A percentile compares a stretch with the other conserved stretches of the same genome.
These are phyloP conservation scores for Tachuris rubrigastra DNA, from an alignment of 2,113 vertebrate genomes.

Conservation along the genomic window DNA sequence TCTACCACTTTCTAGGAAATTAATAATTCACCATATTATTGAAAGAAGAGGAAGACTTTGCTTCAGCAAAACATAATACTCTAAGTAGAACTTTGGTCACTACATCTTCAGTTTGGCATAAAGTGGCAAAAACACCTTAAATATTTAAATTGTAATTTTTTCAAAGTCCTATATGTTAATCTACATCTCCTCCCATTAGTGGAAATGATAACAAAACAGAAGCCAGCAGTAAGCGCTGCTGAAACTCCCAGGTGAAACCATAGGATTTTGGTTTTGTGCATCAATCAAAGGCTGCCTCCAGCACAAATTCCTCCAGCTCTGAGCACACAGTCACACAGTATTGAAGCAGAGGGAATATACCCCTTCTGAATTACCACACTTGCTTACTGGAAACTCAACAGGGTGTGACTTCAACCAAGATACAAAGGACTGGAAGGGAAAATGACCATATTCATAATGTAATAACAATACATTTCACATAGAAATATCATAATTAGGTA, in stretches of 20 bases:
- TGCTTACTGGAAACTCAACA: background rate
- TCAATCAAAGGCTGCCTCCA: slow-evolving; percentile 19
- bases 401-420: background rate
- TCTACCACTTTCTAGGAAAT: background rate
- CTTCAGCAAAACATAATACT: background rate
- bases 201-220: background rate
- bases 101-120: background rate
- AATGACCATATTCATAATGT: background rate
- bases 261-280: background rate
- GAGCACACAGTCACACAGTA: background rate
- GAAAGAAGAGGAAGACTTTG: background rate
- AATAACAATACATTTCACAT: background rate
- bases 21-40: background rate
- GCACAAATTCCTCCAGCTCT: background rate
- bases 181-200: background rate
- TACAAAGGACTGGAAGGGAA: background rate
- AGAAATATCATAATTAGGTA: background rate
- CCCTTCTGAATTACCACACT: background rate
- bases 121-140: background rate
- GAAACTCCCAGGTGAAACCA: background rate
- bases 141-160: background rate
- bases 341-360: background rate
- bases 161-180: background rate
- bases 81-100: background rate
- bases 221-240: background rate